Percentiles rank a stretch among this genome's conserved stretches.
Conservation (phyloP, 2,888 invertebrate genomes). For the Camptogramma bilineatum region DNA sequence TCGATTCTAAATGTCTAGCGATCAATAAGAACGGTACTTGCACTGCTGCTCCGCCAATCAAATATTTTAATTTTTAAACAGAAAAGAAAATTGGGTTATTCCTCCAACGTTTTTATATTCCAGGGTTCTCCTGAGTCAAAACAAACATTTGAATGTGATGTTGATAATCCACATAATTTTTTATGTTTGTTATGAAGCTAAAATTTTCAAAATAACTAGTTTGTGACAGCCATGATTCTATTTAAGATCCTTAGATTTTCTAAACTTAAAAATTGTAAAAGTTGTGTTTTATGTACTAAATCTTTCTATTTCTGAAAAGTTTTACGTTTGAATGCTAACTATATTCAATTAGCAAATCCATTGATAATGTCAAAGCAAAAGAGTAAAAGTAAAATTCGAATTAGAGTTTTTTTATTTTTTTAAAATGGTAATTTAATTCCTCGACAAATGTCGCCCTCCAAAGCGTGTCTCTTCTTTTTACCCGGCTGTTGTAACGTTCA, state of each 20-base stretch:
- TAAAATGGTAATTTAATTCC: too few relatives aligned
- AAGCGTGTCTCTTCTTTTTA: too few relatives aligned
- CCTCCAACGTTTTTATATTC: neutral
- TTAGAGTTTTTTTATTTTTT: too few relatives aligned
- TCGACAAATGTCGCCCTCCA: too few relatives aligned
- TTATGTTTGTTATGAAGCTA: conserved; percentile 19
- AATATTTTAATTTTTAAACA: conserved; percentile 1
- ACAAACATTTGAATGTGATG: conserved; percentile 23
- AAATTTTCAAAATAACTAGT: conserved; percentile 4
- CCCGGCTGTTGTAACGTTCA: too few relatives aligned
- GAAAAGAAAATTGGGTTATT: conserved; percentile 11
- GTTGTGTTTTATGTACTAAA: too few relatives aligned
- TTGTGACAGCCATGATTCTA: conserved; percentile 1
- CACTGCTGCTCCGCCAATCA: neutral
- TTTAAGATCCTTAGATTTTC: neutral
- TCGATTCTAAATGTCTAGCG: too few relatives aligned
- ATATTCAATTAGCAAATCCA: too few relatives aligned
- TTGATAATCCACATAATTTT: conserved; percentile 22
- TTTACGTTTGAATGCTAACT: too few relatives aligned
- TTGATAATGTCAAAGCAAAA: too few relatives aligned
- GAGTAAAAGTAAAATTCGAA: too few relatives aligned
- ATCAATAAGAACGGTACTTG: neutral
- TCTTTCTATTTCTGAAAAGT: too few relatives aligned
- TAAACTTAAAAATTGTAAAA: neutral
- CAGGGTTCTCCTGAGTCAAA: conserved; percentile 24